Conservation (phyloP, 2,113 vertebrate genomes). For the Marmota flaviventris region DNA sequence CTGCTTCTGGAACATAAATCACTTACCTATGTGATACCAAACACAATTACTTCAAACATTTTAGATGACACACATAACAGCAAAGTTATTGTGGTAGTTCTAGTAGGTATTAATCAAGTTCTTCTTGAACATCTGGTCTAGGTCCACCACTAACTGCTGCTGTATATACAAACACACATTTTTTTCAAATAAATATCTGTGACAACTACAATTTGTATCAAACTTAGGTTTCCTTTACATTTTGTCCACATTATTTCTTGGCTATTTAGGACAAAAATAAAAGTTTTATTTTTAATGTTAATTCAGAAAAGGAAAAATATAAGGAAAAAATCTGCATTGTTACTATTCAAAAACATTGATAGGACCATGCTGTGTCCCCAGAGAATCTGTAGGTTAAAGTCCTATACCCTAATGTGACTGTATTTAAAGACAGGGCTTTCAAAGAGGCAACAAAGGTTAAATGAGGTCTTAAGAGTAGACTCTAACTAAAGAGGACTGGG, state of each 20-base stretch:
- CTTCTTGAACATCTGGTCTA: neutral
- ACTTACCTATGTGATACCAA: neutral
- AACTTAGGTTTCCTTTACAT: neutral
- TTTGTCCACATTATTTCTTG: constrained; percentile 5
- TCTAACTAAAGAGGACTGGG: neutral
- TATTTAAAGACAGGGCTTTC: neutral
- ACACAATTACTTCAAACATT: neutral
- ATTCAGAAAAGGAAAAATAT: constrained; percentile 18
- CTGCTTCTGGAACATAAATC: neutral
- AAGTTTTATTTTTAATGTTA: neutral
- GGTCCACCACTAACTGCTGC: neutral
- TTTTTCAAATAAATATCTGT: constrained; percentile 14
- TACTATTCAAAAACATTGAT: neutral
- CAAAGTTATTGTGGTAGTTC: neutral
- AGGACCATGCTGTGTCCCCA: neutral
- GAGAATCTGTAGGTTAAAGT: neutral
- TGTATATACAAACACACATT: neutral
- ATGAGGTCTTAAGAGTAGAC: neutral
- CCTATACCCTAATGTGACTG: neutral
- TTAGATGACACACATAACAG: neutral
- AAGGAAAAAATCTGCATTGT: neutral
- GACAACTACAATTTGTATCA: neutral
- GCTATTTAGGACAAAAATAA: neutral
- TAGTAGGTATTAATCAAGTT: neutral
- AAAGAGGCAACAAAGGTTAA: neutral